Evolutionary conservation across 1,140 invertebrate genomes (phyloP), one percentile per base, ranked within the genome.

Genomic region (Sitobion miscanthi): DNA sequence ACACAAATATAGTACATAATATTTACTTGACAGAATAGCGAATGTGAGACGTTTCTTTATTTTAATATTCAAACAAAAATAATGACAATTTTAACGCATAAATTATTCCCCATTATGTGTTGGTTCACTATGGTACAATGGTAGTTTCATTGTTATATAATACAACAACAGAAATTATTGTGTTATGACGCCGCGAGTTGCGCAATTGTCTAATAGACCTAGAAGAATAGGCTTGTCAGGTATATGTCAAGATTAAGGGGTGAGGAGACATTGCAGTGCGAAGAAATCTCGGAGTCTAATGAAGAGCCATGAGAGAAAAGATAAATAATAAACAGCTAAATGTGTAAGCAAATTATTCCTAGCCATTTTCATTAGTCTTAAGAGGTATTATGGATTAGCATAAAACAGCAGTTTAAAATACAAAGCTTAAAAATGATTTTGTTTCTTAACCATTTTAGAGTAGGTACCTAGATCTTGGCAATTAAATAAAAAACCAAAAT

Each of bases 161-260:
- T 85, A 23, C 23, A 85, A 85, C 83, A 87, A 47, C 85, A 30
- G 42, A 25, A 87, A 87, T 87, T 87, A 87, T 47, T 87, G 42
- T 49, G 45, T 14, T 45, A 25, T 47, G 30, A 23, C 11, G 23
- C 11, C 30, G 9, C 30, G 85, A 47, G 42, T 86, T 45, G 11
- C 20, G 86, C 86, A 21, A 77, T 88, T 88, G 86, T 88, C 30
- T 88, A 88, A 49, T 49, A 49, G 47, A 88, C 47, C 45, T 52
- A 88, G 86, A 88, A 52, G 86, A 87, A 88, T 88, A 88, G 86
- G 30, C 45, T 88, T n/a, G 86, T 88, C 86, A n/a, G 86, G 86
- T 49, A 21, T 87, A 49, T 87, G 85, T 87, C 45, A 88, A 49
- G 86, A 52, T 88, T 88, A 88, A n/a, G n/a, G 47, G 45, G 30